Evolutionary conservation across 2,888 invertebrate genomes (phyloP).

Genomic region (Lissocephala sabroskyi): DNA sequence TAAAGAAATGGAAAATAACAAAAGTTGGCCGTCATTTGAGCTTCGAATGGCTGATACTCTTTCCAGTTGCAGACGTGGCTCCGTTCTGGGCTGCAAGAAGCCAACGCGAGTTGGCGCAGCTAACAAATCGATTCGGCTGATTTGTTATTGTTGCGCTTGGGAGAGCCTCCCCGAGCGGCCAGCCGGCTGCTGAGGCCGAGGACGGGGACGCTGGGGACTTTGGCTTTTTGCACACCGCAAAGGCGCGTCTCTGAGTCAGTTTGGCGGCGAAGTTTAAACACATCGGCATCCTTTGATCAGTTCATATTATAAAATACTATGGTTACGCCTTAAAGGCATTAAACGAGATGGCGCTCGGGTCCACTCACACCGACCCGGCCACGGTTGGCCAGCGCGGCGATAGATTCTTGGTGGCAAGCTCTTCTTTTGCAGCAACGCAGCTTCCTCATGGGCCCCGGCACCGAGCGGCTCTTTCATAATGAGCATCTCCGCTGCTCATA

Average conservation of each 20-base stretch:
- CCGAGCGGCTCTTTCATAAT: constrained; percentile 5
- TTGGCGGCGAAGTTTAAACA: constrained; percentile 70
- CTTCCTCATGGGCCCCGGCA: constrained; percentile 31
- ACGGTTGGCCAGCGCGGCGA: constrained; percentile 22
- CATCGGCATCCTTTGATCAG: constrained; percentile 72
- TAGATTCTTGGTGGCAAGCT: constrained; percentile 58
- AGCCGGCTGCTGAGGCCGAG: constrained; percentile 23
- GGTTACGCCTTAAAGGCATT: constrained; percentile 73
- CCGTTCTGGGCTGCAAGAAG: not conserved
- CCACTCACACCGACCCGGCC: constrained; percentile 37
- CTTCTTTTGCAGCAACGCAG: constrained; percentile 29
- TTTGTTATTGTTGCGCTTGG: constrained; percentile 58
- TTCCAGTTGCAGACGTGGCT: not conserved
- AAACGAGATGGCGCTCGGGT: constrained; percentile 73
- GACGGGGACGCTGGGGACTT: constrained; percentile 11
- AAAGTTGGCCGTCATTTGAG: constrained; percentile 3
- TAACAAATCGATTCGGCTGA: constrained; percentile 63
- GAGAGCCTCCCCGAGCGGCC: too few relatives aligned
- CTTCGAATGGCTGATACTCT: too few relatives aligned
- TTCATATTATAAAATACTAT: constrained; percentile 73
- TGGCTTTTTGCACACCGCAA: constrained; percentile 34
- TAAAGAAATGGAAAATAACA: constrained; percentile 28
- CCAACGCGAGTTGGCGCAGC: constrained; percentile 23
- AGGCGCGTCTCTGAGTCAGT: constrained; percentile 41
- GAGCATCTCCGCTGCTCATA: not conserved